Percentiles rank a stretch among this genome's conserved stretches.
Evolutionary conservation across 2,113 vertebrate species (phyloP).

Genomic region (Hippocampus zosterae): DNA sequence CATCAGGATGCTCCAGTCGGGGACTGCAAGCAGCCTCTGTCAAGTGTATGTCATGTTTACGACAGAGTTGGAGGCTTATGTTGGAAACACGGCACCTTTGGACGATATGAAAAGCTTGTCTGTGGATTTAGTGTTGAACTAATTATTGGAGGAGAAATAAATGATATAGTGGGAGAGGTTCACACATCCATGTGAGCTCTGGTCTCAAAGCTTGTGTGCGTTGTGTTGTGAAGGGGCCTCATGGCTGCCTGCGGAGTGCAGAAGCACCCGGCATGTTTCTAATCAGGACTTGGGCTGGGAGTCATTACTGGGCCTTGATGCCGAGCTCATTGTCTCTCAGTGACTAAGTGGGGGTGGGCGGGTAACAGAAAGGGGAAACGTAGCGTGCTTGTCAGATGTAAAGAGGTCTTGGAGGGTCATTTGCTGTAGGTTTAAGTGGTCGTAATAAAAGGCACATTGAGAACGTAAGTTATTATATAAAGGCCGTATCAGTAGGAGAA

Average conservation of each 20-base stretch:
- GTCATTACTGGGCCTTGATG: slow-evolving; percentile 67
- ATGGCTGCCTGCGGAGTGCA: slow-evolving; percentile 71
- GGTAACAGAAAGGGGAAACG: slow-evolving; percentile 30
- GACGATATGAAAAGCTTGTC: slow-evolving; percentile 33
- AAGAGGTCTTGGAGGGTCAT: slow-evolving; percentile 53
- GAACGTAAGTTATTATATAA: slow-evolving; percentile 16
- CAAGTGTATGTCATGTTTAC: slow-evolving; percentile 34
- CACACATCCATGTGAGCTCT: background rate
- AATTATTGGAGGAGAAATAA: slow-evolving; percentile 25
- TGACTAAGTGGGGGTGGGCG: background rate
- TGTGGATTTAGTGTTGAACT: slow-evolving; percentile 31
- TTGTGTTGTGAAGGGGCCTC: slow-evolving; percentile 48
- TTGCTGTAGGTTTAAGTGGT: slow-evolving; percentile 44
- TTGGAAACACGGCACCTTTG: slow-evolving; percentile 28
- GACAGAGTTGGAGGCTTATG: slow-evolving; percentile 25
- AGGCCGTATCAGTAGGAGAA: slow-evolving; percentile 4
- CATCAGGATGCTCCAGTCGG: background rate
- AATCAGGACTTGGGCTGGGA: slow-evolving; percentile 76
- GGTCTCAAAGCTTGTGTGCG: slow-evolving; percentile 30
- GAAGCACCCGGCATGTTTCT: slow-evolving; percentile 80
- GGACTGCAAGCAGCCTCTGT: slow-evolving; percentile 15
- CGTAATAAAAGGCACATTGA: slow-evolving; percentile 21
- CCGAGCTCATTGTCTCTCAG: slow-evolving; percentile 73
- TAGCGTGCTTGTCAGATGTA: slow-evolving; percentile 50
- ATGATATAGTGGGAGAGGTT: slow-evolving; percentile 15